These are phyloP conservation scores for Tyto alba DNA, from an alignment of 2,113 vertebrate genomes.

Conservation along the genomic window DNA sequence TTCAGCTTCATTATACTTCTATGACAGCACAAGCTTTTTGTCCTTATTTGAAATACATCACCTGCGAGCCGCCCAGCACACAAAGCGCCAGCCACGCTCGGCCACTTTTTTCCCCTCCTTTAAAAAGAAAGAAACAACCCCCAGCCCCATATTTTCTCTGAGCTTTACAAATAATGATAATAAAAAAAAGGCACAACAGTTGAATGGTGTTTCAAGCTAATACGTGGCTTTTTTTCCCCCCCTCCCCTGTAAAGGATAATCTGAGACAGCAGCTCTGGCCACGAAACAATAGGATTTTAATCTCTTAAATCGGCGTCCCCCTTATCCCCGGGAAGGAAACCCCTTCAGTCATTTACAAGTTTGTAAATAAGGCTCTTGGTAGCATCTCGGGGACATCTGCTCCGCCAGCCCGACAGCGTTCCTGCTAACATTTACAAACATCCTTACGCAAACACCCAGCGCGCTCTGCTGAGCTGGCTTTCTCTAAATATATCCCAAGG, in stretches of 20 bases:
- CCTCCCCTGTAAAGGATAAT: slow-evolving; percentile 49
- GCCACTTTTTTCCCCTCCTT: background rate
- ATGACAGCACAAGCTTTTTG: background rate
- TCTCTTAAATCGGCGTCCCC: slow-evolving; percentile 54
- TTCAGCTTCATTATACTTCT: background rate
- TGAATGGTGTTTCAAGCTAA: slow-evolving; percentile 32
- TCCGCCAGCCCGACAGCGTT: slow-evolving; percentile 54
- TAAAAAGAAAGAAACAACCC: background rate
- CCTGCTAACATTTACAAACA: slow-evolving; percentile 72
- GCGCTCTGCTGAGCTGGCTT: slow-evolving; percentile 67
- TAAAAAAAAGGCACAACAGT: background rate
- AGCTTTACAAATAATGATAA: background rate
- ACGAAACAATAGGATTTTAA: slow-evolving; percentile 66
- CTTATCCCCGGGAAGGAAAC: slow-evolving; percentile 53
- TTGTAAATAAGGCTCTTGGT: slow-evolving; percentile 62
- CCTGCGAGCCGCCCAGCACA: background rate
- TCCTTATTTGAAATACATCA: background rate
- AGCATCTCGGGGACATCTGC: slow-evolving; percentile 58
- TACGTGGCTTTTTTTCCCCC: background rate
- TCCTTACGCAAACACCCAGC: slow-evolving; percentile 66
- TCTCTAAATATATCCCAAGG: slow-evolving; percentile 75
- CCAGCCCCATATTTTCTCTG: background rate
- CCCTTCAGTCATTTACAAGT: slow-evolving; percentile 62
- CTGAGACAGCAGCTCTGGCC: slow-evolving; percentile 56
- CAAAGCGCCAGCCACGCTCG: background rate